Base-by-base conservation (phyloP, 2,113 vertebrate species). In the Lepus europaeus region DNA sequence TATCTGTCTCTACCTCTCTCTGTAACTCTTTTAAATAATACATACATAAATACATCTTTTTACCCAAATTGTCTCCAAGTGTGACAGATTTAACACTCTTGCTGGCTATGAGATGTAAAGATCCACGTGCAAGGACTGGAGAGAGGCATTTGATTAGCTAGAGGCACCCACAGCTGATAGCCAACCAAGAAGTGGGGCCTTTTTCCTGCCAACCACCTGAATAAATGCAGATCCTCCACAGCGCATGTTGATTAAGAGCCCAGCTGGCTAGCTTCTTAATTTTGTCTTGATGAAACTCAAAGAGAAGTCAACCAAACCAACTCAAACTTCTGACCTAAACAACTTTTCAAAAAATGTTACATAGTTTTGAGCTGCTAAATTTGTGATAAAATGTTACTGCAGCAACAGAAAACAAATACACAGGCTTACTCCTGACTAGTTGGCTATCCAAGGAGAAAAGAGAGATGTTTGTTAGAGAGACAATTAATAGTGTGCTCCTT, bases 211-310 rank as follows among this genome's bases (percentile, higher is more conserved):
- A 84, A 76, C 59, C 51, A 66, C 36, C 45, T 68, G 49, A 83
- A 49, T 31, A 94, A 45, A 2, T 29, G 20, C 61, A 88, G 13
- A 90, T 80, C 45, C 68, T 72, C 81, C 63, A 72, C 73, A 85
- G 23, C 14, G 20, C 5, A 72, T 86, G 56, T 66, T 94, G 31
- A 27, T 45, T 93, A 74, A 76, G 31, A 82, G 9, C 36, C 59
- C 20, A 77, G 64, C 19, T 25, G 73, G 29, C 17, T 6, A 7
- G 61, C 25, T 39, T 61, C 61, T 92, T 92, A 5, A 59, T 94
- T 90, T 94, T 90, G 29, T 87, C 53, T 74, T 92, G 85, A 25
- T 16, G 17, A 90, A 95, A 53, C 33, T 49, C 6, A 69, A 6
- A 49, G 59, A 88, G 33, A 92, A 92, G 90, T 19, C 86, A 93